A percentile compares a stretch with the other conserved stretches of the same genome.
Conservation (phyloP, 2,113 vertebrate genomes). For the Dinomys branickii region DNA sequence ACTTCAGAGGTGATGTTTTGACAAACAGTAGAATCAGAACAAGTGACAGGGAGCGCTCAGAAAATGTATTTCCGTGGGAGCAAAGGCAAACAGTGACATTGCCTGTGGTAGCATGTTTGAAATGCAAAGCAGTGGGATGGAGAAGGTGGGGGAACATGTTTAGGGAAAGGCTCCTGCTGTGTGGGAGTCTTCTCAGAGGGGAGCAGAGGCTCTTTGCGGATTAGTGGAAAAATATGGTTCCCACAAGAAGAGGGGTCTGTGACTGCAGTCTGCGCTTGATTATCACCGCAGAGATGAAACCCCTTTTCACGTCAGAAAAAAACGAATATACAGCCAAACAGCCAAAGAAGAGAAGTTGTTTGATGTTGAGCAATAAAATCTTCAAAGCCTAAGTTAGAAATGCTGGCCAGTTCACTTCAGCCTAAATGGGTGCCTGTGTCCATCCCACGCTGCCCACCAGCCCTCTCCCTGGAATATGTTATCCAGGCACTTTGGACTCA, state of each 20-base stretch:
- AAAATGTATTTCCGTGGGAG: background rate
- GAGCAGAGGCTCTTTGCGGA: background rate
- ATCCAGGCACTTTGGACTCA: slow-evolving; percentile 51
- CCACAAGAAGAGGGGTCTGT: background rate
- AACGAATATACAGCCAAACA: background rate
- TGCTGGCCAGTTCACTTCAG: slow-evolving; percentile 40
- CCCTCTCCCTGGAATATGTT: slow-evolving; percentile 4
- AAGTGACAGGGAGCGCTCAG: background rate
- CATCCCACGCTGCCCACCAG: background rate
- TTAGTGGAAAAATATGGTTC: background rate
- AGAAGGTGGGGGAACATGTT: background rate
- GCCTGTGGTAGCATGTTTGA: background rate
- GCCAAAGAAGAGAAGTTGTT: slow-evolving; percentile 43
- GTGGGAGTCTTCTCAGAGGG: background rate
- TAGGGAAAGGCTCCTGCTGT: background rate
- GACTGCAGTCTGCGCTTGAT: slow-evolving; percentile 16
- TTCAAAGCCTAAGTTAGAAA: slow-evolving; percentile 47
- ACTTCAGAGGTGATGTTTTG: slow-evolving; percentile 52
- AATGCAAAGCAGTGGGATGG: background rate
- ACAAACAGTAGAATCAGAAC: slow-evolving; percentile 49
- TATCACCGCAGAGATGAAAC: slow-evolving; percentile 47
- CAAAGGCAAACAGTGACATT: slow-evolving; percentile 23
- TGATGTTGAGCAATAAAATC: slow-evolving; percentile 38
- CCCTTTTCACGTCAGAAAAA: slow-evolving; percentile 27
- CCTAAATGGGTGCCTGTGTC: background rate